These are phyloP conservation scores for Baronia brevicornis DNA, from an alignment of 2,888 invertebrate species.

Conservation along the genomic window DNA sequence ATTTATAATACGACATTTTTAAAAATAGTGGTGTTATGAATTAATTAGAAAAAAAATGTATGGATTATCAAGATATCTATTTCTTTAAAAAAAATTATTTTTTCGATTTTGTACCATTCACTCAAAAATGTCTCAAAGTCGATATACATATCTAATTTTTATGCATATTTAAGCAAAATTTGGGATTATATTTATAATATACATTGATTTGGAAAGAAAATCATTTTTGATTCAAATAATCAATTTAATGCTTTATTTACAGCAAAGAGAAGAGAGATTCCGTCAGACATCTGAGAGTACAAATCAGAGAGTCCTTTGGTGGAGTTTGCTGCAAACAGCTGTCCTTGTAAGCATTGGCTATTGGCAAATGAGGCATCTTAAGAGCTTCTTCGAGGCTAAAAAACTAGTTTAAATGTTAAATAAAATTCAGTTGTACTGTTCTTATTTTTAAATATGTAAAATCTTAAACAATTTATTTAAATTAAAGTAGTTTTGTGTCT, in stretches of 20 bases:
- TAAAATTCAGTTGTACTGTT: slow-evolving; percentile 12
- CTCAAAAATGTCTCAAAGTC: too few species aligned
- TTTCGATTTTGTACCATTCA: too few species aligned
- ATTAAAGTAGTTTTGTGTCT: slow-evolving; percentile 16
- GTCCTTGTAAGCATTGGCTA: slow-evolving; percentile 95
- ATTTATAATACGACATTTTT: too few species aligned
- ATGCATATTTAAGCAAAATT: too few species aligned
- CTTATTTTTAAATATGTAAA: slow-evolving; percentile 12
- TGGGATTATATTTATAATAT: too few species aligned
- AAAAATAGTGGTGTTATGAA: too few species aligned
- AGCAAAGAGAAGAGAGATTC: slow-evolving; percentile 98
- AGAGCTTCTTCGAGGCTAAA: slow-evolving; percentile 99
- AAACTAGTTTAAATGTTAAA: slow-evolving; percentile 89
- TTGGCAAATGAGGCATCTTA: slow-evolving; percentile 99
- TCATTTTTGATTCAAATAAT: too few species aligned
- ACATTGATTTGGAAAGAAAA: too few species aligned
- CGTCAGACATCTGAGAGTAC: slow-evolving; percentile 98
- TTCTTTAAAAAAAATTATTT: too few species aligned
- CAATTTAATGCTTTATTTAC: slow-evolving; percentile 36
- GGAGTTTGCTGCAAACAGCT: slow-evolving; percentile 94
- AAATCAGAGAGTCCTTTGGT: slow-evolving; percentile 95
- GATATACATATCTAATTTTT: too few species aligned
- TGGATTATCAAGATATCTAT: too few species aligned
- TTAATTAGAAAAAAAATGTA: too few species aligned
- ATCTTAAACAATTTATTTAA: slow-evolving; percentile 15